phyloP scores from a whole-genome alignment of 2,113 vertebrate genomes.

The Trematomus loennbergii region DNA sequence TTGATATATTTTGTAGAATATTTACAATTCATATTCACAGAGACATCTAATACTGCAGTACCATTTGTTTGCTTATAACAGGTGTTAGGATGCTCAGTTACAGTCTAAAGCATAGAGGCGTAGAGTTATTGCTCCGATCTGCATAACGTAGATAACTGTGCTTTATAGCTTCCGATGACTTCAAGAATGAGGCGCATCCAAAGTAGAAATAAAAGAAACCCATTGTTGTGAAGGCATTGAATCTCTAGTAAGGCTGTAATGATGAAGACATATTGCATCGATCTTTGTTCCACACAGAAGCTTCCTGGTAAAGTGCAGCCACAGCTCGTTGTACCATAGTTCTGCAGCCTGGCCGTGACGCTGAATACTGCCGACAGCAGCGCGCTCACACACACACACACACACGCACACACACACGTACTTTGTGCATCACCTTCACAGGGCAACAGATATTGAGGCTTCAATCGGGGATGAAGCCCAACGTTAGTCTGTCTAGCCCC shows the following conservation, averaged over 20 bases:
- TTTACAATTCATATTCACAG: conserved; percentile 96
- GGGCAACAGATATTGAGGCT: conserved; percentile 23
- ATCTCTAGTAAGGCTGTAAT: conserved; percentile 84
- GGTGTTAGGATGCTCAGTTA: conserved; percentile 78
- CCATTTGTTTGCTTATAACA: conserved; percentile 85
- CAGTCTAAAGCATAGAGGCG: conserved; percentile 75
- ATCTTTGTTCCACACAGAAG: conserved; percentile 81
- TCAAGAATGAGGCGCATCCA: conserved; percentile 66
- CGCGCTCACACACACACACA: conserved; percentile 4
- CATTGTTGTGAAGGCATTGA: conserved; percentile 77
- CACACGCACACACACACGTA: neutral
- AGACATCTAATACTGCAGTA: conserved; percentile 92
- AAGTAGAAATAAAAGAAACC: conserved; percentile 44
- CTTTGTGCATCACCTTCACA: conserved; percentile 22
- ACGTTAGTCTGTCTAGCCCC: conserved; percentile 27
- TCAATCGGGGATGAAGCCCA: conserved; percentile 23
- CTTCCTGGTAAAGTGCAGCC: conserved; percentile 94
- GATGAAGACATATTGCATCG: conserved; percentile 91
- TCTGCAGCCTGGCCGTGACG: conserved; percentile 54
- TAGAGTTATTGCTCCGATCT: conserved; percentile 88
- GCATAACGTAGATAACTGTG: conserved; percentile 82
- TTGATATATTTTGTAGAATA: conserved; percentile 92
- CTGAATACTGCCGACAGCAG: conserved; percentile 57
- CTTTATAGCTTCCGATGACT: conserved; percentile 77
- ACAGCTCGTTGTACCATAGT: conserved; percentile 78